Evolutionary conservation across 2,797 vertebrate genomes (phyloP).

Genomic region (Picus viridis): DNA sequence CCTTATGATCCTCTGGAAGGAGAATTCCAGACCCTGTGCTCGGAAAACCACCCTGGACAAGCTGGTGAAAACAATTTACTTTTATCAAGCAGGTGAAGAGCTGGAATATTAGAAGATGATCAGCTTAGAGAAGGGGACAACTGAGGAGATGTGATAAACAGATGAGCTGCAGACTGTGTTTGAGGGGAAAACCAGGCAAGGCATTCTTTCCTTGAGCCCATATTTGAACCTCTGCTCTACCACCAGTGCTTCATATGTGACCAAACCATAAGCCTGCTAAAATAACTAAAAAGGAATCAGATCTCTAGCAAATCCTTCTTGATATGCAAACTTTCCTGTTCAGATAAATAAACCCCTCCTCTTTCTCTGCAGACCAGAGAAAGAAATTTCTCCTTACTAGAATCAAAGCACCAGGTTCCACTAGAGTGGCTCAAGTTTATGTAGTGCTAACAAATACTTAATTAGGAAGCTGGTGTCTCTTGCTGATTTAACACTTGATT

Average conservation of each 20-base stretch:
- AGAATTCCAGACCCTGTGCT: not conserved
- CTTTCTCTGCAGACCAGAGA: not conserved
- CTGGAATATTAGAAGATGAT: not conserved
- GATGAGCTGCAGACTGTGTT: not conserved
- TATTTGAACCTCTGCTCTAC: not conserved
- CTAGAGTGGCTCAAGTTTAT: not conserved
- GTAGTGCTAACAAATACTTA: not conserved
- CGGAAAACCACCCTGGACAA: not conserved
- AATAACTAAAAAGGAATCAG: not conserved
- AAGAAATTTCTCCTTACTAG: not conserved
- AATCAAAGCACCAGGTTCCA: not conserved
- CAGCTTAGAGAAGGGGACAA: not conserved
- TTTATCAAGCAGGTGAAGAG: not conserved
- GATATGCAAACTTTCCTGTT: not conserved
- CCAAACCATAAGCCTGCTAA: not conserved
- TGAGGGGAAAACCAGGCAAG: not conserved
- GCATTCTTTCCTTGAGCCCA: accelerated
- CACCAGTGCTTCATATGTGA: not conserved
- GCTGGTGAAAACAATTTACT: accelerated
- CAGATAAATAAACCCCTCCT: not conserved
- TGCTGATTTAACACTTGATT: slow-evolving; percentile 29
- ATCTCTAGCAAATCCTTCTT: not conserved
- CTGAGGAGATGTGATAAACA: not conserved
- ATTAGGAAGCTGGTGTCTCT: slow-evolving; percentile 48
- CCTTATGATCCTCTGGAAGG: not conserved